Evolutionary conservation across 2,113 vertebrate genomes (phyloP), one percentile per base, ranked within the genome.

Genomic region (Anguilla rostrata): DNA sequence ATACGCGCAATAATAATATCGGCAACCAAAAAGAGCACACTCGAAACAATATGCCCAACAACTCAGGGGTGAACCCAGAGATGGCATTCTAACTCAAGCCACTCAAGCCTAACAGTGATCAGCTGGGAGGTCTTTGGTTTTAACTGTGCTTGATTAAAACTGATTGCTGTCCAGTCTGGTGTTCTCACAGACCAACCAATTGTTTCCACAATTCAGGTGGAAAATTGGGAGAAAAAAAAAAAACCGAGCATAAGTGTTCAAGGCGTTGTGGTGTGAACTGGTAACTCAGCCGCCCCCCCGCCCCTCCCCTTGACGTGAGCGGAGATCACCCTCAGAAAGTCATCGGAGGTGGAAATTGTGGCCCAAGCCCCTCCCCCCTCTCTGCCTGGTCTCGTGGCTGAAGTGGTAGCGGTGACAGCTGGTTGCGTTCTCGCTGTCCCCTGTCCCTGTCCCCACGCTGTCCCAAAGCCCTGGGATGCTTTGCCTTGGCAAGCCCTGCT

Each of bases 361-460:
- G 88, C 87, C 11, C 22, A 83, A 90, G 89, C 88, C 87, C 88
- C 60, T 5, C 60, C 60, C 20, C 60, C 22, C 15, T 46, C 78
- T 86, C 91, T 71, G 88, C 88, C 89, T 81, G 81, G 63, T 89
- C 16, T 90, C 80, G 87, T 49, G 89, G 92, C 91, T 91, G 88
- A 88, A 86, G 90, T 87, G 89, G 90, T 90, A 86, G 90, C 89
- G 41, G 86, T 71, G 91, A 93, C 94, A 94, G 93, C 93, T 94
- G 94, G 91, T 93, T 89, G 87, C 79, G 90, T 60, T 49, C 56
- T 12, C n/a, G 88, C 57, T 90, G 85, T 83, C 86, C 2, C 71
- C 11, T 12, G n/a, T 34, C 71, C 29, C 49, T 39, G 22, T 83
- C 79, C 75, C 75, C 75, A 88, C 88, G 87, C 15, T 39, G 81